Conservation (phyloP, 2,797 vertebrate genomes). For the Acrossocheilus wenchowensis region DNA sequence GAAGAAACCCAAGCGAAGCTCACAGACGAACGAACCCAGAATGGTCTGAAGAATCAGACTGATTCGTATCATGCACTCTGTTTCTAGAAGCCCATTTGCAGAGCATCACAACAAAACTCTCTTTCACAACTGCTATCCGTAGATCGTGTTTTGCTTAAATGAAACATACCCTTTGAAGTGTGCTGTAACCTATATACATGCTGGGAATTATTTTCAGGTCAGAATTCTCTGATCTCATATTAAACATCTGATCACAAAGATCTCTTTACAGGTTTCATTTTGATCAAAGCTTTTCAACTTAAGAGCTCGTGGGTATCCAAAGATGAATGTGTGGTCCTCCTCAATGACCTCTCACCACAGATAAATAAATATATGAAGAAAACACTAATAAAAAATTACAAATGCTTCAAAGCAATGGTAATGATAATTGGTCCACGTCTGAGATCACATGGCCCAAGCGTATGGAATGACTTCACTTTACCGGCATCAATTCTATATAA, state of each 20-base stretch:
- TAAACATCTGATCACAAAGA: slow-evolving; percentile 16
- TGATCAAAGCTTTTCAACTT: slow-evolving; percentile 46
- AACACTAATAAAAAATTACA: not conserved
- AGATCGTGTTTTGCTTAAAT: not conserved
- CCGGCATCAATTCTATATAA: slow-evolving; percentile 27
- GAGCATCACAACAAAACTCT: slow-evolving; percentile 6
- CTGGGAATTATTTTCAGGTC: slow-evolving; percentile 14
- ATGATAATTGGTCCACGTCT: not conserved
- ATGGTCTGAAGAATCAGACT: not conserved
- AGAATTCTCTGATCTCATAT: slow-evolving; percentile 19
- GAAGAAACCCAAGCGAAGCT: slow-evolving; percentile 24
- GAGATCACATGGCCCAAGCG: not conserved
- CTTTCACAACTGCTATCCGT: not conserved
- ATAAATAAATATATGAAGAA: not conserved
- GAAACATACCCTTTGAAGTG: not conserved
- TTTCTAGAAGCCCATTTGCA: slow-evolving; percentile 7
- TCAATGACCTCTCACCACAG: not conserved
- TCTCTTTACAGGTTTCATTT: slow-evolving; percentile 10
- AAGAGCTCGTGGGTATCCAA: not conserved
- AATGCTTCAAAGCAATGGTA: not conserved
- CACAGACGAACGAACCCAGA: not conserved
- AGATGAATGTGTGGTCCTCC: not conserved
- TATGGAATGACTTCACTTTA: not conserved
- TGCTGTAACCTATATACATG: not conserved
- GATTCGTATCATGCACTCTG: not conserved